Evolutionary conservation across 2,797 vertebrate genomes (phyloP).

Genomic region (Ispidina picta): DNA sequence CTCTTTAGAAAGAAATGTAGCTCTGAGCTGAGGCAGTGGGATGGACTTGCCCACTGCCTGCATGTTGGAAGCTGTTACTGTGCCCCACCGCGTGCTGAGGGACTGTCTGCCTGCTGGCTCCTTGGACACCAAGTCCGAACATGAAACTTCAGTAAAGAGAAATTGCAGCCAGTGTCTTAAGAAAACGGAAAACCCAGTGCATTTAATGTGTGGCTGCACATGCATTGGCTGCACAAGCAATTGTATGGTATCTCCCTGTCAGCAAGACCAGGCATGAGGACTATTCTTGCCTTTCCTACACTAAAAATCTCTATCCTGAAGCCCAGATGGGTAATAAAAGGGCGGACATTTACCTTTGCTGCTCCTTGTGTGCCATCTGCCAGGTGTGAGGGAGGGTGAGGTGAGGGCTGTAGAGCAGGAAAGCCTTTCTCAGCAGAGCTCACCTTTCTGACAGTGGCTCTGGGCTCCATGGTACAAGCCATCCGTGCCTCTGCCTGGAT

Average conservation of each 20-base stretch:
- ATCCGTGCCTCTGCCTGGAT: background rate
- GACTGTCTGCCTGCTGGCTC: background rate
- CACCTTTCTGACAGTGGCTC: background rate
- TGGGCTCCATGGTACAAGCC: background rate
- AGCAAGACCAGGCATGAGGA: background rate
- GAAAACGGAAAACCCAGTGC: background rate
- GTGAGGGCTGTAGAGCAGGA: too few species aligned
- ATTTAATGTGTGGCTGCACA: background rate
- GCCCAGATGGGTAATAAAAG: background rate
- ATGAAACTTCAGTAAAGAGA: background rate
- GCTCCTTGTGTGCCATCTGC: background rate
- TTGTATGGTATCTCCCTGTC: background rate
- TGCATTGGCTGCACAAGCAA: fast-evolving
- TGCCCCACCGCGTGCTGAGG: background rate
- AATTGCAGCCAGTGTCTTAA: background rate
- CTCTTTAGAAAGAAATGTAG: background rate
- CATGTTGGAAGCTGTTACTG: fast-evolving
- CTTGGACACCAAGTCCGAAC: background rate
- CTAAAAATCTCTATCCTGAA: background rate
- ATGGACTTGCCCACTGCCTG: background rate
- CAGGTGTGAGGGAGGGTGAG: background rate
- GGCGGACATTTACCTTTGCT: background rate
- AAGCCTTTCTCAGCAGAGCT: background rate
- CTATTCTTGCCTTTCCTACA: background rate
- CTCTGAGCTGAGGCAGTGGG: background rate